Evolutionary conservation across 2,113 vertebrate genomes (phyloP).

Genomic region (Hemicordylus capensis): DNA sequence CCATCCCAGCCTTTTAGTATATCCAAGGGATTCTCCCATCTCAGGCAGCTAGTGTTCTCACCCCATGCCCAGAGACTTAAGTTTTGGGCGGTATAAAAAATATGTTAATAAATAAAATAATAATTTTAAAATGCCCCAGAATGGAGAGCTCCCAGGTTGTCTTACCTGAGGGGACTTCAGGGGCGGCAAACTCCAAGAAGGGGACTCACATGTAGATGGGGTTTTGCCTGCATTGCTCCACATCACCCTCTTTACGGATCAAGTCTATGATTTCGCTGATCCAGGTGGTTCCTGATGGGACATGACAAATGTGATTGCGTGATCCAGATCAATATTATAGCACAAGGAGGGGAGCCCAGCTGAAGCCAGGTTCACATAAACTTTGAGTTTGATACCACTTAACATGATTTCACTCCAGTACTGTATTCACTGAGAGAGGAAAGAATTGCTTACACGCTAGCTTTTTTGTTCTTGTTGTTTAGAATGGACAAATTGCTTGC

Average conservation of each 20-base stretch:
- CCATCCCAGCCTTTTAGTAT: too few species aligned
- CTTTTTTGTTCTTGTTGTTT: too few species aligned
- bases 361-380: background rate
- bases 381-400: too few species aligned
- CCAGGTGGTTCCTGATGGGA: constrained; percentile 67
- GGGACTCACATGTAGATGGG: constrained; percentile 75
- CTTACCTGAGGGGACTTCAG: constrained; percentile 44
- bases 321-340: background rate
- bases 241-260: constrained; percentile 53
- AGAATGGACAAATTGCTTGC: too few species aligned
- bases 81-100: too few species aligned
- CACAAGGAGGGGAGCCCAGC: background rate
- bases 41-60: background rate
- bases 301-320: accelerated
- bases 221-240: constrained; percentile 49
- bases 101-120: too few species aligned
- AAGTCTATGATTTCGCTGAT: constrained; percentile 70
- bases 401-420: too few species aligned
- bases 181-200: constrained; percentile 73
- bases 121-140: too few species aligned
- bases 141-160: background rate
- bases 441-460: too few species aligned
- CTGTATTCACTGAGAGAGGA: too few species aligned
- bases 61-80: too few species aligned
- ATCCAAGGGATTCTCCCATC: background rate